Conservation (phyloP, 2,797 vertebrate species). For the Labroides dimidiatus region DNA sequence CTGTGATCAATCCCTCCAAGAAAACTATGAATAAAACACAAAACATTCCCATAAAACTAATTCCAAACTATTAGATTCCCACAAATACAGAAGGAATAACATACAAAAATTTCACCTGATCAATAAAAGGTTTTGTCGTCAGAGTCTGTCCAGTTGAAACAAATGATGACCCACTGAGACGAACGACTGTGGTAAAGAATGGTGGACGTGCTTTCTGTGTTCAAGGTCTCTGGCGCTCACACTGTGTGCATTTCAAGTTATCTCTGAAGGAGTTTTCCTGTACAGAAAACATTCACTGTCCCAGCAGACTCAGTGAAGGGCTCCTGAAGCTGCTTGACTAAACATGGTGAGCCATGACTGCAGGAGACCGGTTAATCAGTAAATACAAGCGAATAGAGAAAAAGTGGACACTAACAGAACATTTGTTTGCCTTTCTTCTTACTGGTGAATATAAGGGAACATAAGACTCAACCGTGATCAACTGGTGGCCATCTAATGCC, state of each 20-base stretch:
- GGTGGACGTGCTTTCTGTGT: constrained; percentile 4
- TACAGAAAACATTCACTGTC: constrained; percentile 34
- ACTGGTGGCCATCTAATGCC: constrained; percentile 42
- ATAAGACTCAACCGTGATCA: constrained; percentile 41
- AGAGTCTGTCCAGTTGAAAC: not conserved
- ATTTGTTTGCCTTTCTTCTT: constrained; percentile 1
- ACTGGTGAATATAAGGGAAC: constrained; percentile 1
- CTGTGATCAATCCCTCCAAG: not conserved
- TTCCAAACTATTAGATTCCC: not conserved
- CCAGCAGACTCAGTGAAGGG: not conserved
- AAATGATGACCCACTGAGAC: constrained; percentile 21
- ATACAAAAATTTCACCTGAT: constrained; percentile 18
- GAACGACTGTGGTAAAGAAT: constrained; percentile 9
- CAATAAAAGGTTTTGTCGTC: constrained; percentile 3
- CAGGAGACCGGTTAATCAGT: not conserved
- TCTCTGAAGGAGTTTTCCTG: constrained; percentile 36
- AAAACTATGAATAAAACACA: not conserved
- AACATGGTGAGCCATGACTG: not conserved
- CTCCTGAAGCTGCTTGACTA: not conserved
- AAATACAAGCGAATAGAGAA: not conserved
- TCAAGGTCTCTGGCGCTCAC: constrained; percentile 52
- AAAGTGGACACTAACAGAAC: not conserved
- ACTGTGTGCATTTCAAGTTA: constrained; percentile 36
- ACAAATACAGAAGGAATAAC: not conserved
- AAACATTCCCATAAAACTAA: not conserved